Evolutionary conservation across 1,140 invertebrate species (phyloP).

Genomic region (Heliconius congener): DNA sequence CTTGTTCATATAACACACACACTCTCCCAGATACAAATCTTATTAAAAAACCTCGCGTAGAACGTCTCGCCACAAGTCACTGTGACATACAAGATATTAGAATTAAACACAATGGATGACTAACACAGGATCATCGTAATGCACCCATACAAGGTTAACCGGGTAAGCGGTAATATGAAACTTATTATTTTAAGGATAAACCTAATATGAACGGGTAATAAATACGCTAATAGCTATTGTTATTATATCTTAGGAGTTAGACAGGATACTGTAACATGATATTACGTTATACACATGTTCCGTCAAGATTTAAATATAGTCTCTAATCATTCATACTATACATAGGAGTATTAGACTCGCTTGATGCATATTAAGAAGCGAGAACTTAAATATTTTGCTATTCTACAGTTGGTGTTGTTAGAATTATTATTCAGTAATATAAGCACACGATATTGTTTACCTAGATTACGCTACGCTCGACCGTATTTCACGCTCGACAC

Average conservation of each 20-base stretch:
- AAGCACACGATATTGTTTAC: slow-evolving; percentile 47
- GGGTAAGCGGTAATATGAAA: slow-evolving; percentile 42
- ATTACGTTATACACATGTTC: background rate
- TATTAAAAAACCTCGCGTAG: background rate
- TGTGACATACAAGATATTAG: background rate
- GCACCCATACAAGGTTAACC: slow-evolving; percentile 41
- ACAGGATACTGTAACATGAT: background rate
- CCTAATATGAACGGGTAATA: background rate
- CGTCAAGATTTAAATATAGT: background rate
- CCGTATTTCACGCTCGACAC: slow-evolving; percentile 45
- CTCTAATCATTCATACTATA: background rate
- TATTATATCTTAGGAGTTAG: background rate
- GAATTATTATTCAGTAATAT: background rate
- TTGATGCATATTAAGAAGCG: background rate
- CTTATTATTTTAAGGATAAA: slow-evolving; percentile 29
- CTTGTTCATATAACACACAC: background rate
- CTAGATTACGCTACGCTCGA: slow-evolving; percentile 46
- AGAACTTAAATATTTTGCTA: background rate
- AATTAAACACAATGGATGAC: slow-evolving; percentile 47
- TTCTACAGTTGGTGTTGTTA: background rate
- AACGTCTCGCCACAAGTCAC: background rate
- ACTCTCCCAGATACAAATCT: background rate
- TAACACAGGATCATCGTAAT: slow-evolving; percentile 41
- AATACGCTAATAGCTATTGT: background rate
- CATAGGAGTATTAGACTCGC: background rate